Evolutionary conservation across 2,113 vertebrate genomes (phyloP), one percentile per base, ranked within the genome.

Genomic region (Antennarius striatus): DNA sequence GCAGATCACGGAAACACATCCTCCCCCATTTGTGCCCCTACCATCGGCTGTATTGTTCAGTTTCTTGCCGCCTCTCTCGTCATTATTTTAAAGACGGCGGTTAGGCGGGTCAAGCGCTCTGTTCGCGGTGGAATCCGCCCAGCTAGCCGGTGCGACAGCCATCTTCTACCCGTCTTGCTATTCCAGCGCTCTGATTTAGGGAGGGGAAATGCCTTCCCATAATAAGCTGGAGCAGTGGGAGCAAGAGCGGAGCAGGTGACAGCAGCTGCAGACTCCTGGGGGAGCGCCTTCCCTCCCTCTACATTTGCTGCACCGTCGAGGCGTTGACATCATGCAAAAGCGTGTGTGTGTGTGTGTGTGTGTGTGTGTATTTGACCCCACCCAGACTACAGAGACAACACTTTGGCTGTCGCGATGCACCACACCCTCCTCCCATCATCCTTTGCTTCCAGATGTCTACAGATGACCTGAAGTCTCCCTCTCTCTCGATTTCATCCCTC

Each of bases 371-470:
- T 62, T 66, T 48, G 62, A 66, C 63, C 85, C 92, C 91, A 83
- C 91, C 91, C 89, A 89, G 71, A 67, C 85, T 48, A 15, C 30
- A 68, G 92, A 87, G 89, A 90, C 77, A 58, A 73, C 85, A 79
- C 79, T 79, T 87, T 80, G 79, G 84, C 86, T 76, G 74, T 84
- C 67, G 69, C 28, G 40, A 56, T 40, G 22, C 51, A 55, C 61
- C 67, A 61, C 85, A 55, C 85, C 82, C 75, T 47, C 40, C 62
- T 63, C 66, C 68, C 47, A 5, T 70, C 53, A 4, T 55, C 46
- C 60, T 17, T 43, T 30, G 17, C 16, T 59, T 75, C 80, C 84
- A 88, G 86, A 91, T 86, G 89, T 87, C 45, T 68, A 43, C 16
- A 69, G 71, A 69, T 61, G 56, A 72, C 50, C 63, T n/a, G 2